Evolutionary conservation across 1,140 invertebrate genomes (phyloP), one percentile per base, ranked within the genome.

Genomic region (Reticulitermes speratus): DNA sequence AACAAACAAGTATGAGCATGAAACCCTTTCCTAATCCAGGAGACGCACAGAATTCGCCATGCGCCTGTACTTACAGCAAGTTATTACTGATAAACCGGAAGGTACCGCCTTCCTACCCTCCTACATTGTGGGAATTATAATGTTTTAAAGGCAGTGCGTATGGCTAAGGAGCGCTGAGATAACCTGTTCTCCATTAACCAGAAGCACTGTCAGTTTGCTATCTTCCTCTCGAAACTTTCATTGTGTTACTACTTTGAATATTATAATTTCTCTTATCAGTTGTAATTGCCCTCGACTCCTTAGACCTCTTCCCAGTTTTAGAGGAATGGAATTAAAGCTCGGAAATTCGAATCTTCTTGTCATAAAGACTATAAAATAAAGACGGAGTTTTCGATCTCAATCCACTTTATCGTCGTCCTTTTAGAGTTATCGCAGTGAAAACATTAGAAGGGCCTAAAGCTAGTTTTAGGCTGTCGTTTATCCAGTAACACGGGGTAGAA

Each of bases 181-280:
- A 75, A 75, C 65, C 65, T 75, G 65, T 25, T 25, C 25, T 75
- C 65, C 65, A 75, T 75, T 75, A 75, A 75, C 65, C 11, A 75
- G 25, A n/a, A 75, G 65, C 7, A 75, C 9, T 75, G 65, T 25
- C n/a, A 30, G 25, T 30, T 30, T 30, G n/a, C 65, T 75, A 75
- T 75, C 65, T 75, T 55, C 65, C 65, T 75, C 25, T 30, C 65
- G 7, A 75, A 75, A 75, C 65, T 75, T 75, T 75, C 65, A 30
- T 75, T 75, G 65, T 75, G 25, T 75, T 75, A 75, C n/a, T 75
- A 75, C 65, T 75, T 75, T 75, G 65, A 75, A 75, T 75, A 75
- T 75, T 75, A 75, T 75, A 75, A 75, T 75, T 65, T 75, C 65
- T 16, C 65, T 75, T 75, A 75, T 75, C 65, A 75, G 65, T 75